Evolutionary conservation across 2,888 invertebrate genomes (phyloP), one percentile per base, ranked within the genome.

Genomic region (Sycophila texana): DNA sequence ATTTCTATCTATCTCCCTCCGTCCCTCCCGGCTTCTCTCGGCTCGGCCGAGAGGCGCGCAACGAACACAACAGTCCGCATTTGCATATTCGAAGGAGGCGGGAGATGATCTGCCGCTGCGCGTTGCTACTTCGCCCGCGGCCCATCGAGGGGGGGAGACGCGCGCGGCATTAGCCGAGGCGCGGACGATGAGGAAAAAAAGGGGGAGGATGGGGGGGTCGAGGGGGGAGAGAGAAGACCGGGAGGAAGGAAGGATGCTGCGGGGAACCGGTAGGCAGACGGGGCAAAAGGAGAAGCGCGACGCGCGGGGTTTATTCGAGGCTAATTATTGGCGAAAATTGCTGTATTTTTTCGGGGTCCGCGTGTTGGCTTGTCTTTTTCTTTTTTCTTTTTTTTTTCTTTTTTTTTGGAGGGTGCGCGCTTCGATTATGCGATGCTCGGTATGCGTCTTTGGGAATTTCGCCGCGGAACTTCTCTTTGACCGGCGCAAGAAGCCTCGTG

Each of bases 81-180:
- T 84, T 83, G 83, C 84, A 84, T 84, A 81, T 80, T 80, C 81
- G 80, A 72, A 76, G 80, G 81, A 75, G 75, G 70, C 49, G 30
- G 67, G 55, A 80, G 81, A 82, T 80, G 78, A 82, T 82, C 81
- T 13, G 55, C 39, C 49, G 67, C 65, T 49, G 65, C 47, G 39
- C 13, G 71, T 51, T 61, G 70, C 70, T 71, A 70, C 70, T 12
- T 57, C 51, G 12, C 77, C 67, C 75, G 74, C 60, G 79, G 73
- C 74, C 53, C 13, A 16, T n/a, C 7, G 30, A 39, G 61, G 74
- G 12, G 18, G 65, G 53, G 55, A 67, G 39, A 39, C 39, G 39
- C 39, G 39, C 39, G 39, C 39, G 39, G 61, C 72, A 63, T 66
- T 74, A 66, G 55, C 61, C 26, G 26, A 61, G 63, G 39, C 39